phyloP scores from a whole-genome alignment of 30 jellyfish, hydroid and myxozoan genomes.

The Chironex yamaguchii region DNA sequence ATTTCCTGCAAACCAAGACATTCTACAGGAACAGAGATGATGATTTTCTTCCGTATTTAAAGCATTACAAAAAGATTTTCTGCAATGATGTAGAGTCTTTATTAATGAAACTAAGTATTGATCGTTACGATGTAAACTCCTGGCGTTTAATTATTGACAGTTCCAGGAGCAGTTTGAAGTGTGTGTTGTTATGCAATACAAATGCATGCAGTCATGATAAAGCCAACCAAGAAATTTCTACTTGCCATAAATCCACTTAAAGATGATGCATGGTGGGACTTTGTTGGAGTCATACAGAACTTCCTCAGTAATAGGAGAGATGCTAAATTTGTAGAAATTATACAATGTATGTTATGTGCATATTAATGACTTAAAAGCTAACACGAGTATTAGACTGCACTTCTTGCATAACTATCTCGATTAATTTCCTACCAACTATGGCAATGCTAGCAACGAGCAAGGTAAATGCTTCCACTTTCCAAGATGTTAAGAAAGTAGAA shows the following conservation, averaged over 20 bases:
- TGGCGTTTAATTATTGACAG: constrained; percentile 55
- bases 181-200: constrained; percentile 39
- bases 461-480: too few relatives aligned
- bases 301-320: neutral
- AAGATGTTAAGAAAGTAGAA: neutral
- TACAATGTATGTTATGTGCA: neutral
- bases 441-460: neutral
- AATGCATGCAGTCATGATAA: constrained; percentile 6
- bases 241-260: too few relatives aligned
- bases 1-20: constrained; percentile 27
- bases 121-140: neutral
- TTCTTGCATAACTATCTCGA: neutral
- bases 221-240: too few relatives aligned
- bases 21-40: constrained; percentile 15
- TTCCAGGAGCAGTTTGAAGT: constrained; percentile 10
- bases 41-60: constrained; percentile 8
- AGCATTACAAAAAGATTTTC: constrained; percentile 5
- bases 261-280: neutral
- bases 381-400: neutral
- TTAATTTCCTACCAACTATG: neutral
- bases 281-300: neutral
- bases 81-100: neutral
- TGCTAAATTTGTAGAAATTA: neutral
- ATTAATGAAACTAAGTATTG: neutral
- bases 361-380: neutral